A percentile compares a stretch with the other conserved stretches of the same genome.
phyloP scores from a whole-genome alignment of 2,797 vertebrate genomes.

The Macropodus opercularis region DNA sequence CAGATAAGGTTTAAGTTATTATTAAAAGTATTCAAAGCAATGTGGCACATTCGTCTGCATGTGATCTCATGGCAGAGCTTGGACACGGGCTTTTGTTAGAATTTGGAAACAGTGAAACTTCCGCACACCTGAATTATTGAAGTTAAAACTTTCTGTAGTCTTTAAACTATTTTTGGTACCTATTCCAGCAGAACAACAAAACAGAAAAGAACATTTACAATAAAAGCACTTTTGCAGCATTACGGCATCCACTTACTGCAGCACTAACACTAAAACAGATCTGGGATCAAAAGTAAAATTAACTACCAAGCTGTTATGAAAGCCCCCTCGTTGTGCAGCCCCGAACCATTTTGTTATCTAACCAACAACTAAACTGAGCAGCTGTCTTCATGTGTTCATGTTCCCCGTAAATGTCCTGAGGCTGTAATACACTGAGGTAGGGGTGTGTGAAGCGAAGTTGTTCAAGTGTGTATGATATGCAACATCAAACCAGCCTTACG shows the following conservation, averaged over 20 bases:
- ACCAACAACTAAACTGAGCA: conserved; percentile 23
- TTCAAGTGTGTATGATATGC: conserved; percentile 38
- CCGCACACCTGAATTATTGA: conserved; percentile 11
- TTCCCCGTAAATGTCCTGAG: conserved; percentile 34
- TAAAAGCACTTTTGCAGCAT: conserved; percentile 10
- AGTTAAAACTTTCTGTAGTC: conserved; percentile 6
- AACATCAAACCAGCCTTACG: conserved; percentile 56
- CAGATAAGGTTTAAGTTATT: too few relatives aligned
- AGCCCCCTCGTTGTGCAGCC: conserved; percentile 1
- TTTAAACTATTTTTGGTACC: background rate
- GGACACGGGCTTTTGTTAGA: background rate
- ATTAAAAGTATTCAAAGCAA: too few relatives aligned
- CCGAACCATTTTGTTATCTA: conserved; percentile 9
- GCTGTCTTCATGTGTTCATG: conserved; percentile 5
- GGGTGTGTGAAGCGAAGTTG: conserved; percentile 25
- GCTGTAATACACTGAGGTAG: conserved; percentile 33
- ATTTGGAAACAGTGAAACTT: conserved; percentile 12
- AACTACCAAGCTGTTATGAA: conserved; percentile 17
- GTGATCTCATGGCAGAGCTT: background rate
- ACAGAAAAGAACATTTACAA: background rate
- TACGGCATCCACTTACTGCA: conserved; percentile 3
- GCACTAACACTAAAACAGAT: conserved; percentile 1
- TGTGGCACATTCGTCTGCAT: background rate
- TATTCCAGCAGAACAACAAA: background rate
- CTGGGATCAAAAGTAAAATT: conserved; percentile 5